Evolutionary conservation across 2,797 vertebrate genomes (phyloP), one percentile per base, ranked within the genome.

Genomic region (Odontamblyopus lacepedii): DNA sequence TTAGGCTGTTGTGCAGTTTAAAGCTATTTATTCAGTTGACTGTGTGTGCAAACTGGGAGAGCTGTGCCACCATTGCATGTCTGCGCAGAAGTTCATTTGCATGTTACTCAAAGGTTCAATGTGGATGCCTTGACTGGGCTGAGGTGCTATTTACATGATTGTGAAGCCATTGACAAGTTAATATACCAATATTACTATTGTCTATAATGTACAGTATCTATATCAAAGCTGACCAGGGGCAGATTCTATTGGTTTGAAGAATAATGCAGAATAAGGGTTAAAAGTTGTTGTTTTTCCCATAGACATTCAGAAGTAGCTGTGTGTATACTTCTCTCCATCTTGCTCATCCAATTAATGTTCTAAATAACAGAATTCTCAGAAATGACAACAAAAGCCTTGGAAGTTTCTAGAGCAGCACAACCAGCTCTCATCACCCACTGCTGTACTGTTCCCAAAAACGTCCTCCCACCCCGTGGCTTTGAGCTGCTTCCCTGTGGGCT

Each of bases 1-100:
- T 92, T 92, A 89, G 90, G 85, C 87, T 89, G 85, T 88, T 89
- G 87, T 89, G 80, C 87, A 90, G 85, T 85, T 88, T 89, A 88
- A 91, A 91, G 84, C 89, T 91, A 89, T 92, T 92, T 90, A 91
- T 91, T 91, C 89, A 83, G 86, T 82, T 82, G 73, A 3, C 44
- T 35, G 60, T 77, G 67, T 72, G 44, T 75, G 70, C 63, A 61
- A 75, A 83, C 85, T 80, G 82, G 68, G 67, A 77, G 83, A 80
- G 78, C 79, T 82, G 71, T 71, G 83, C 70, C 76, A 80, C 79
- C 75, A 57, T 79, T 85, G 86, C 83, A 83, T 76, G 80, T 84
- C 19, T 53, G 16, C 16, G 8, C 29, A 19, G 19, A 32, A 2
- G 30, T 62, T 62, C 16, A 19, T 62, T 62, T 62, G 30, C 30